These are phyloP conservation scores for Dicrurus megarhynchus DNA, from an alignment of 2,113 vertebrate genomes.

Conservation along the genomic window DNA sequence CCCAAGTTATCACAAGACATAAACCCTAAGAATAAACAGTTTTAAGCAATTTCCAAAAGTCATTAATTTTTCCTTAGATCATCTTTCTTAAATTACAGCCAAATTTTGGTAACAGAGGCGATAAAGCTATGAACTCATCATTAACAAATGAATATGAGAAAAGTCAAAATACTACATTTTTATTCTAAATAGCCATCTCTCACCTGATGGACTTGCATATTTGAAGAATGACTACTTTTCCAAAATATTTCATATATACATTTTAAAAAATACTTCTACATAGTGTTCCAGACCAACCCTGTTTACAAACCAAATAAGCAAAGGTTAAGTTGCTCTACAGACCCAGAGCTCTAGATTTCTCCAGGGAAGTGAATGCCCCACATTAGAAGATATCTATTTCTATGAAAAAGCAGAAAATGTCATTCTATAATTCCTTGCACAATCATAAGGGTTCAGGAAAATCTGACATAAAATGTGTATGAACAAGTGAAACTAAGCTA, in stretches of 20 bases:
- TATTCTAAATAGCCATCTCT: background rate
- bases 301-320: background rate
- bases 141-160: background rate
- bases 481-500: background rate
- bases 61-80: background rate
- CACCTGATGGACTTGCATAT: background rate
- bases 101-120: background rate
- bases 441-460: background rate
- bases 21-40: background rate
- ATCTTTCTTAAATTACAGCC: background rate
- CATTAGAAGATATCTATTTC: background rate
- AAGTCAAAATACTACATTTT: background rate
- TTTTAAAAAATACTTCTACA: background rate
- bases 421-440: background rate
- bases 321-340: background rate
- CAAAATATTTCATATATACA: background rate
- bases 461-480: background rate
- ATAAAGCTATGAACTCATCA: background rate
- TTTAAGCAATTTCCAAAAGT: background rate
- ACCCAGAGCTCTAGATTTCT: background rate
- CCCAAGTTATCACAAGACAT: background rate
- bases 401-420: background rate
- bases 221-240: background rate
- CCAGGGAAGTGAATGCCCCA: background rate
- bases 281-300: background rate